phyloP scores from a whole-genome alignment of 1,140 invertebrate genomes.

The Campoletis sonorensis region DNA sequence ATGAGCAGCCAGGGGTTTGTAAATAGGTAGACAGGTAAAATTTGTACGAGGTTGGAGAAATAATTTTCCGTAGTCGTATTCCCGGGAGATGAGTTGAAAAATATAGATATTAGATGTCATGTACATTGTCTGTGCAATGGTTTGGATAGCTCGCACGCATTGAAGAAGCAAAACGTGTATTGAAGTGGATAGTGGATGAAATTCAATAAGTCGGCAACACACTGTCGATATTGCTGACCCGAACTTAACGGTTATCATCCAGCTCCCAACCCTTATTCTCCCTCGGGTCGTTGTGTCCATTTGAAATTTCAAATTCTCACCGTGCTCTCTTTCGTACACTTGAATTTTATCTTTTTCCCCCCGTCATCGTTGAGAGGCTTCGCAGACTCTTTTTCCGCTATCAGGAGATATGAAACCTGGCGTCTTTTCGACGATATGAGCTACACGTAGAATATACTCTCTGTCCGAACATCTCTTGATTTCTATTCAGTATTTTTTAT shows the following conservation, averaged over 20 bases:
- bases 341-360: conserved; percentile 8
- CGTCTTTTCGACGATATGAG: conserved; percentile 9
- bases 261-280: neutral
- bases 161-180: conserved; percentile 52
- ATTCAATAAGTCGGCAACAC: conserved; percentile 63
- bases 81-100: neutral
- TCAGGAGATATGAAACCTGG: neutral
- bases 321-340: neutral
- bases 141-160: conserved; percentile 40
- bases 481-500: neutral
- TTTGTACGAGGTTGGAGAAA: neutral
- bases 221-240: conserved; percentile 63
- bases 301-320: conserved; percentile 60
- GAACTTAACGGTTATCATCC: conserved; percentile 52
- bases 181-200: conserved; percentile 47
- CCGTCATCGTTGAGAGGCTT: neutral
- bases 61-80: neutral
- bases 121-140: neutral
- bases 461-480: conserved; percentile 6
- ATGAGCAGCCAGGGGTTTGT: no score
- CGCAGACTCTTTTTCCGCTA: conserved; percentile 20
- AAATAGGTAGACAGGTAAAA: neutral
- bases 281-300: conserved; percentile 49
- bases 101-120: conserved; percentile 7
- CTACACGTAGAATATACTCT: neutral